Percentiles rank a stretch among this genome's conserved stretches.
Conservation (phyloP, 2,113 vertebrate genomes). For the Eurystomus gularis region DNA sequence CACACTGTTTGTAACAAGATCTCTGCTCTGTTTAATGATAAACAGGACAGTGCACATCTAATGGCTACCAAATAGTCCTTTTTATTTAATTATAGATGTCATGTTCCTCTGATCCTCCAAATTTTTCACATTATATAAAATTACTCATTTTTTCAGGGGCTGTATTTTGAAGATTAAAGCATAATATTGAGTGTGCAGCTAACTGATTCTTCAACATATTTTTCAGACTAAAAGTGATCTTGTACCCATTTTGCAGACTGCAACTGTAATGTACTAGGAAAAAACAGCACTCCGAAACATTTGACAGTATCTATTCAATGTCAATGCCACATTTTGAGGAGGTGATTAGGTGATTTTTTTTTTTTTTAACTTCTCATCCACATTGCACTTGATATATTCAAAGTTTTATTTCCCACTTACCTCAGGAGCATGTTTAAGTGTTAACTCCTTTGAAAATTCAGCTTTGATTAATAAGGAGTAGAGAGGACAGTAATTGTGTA, state of each 20-base stretch:
- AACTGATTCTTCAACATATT: neutral
- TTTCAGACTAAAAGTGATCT: neutral
- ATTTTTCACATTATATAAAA: neutral
- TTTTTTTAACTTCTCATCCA: accelerated
- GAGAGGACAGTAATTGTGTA: neutral
- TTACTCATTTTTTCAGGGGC: neutral
- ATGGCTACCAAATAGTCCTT: slow-evolving; percentile 11
- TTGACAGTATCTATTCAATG: neutral
- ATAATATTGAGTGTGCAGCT: neutral
- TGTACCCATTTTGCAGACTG: neutral
- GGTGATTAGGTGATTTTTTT: neutral
- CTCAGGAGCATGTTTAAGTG: neutral
- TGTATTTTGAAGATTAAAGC: neutral
- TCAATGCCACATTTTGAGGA: neutral
- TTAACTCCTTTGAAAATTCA: neutral
- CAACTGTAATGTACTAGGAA: neutral
- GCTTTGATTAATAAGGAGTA: neutral
- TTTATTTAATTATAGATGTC: slow-evolving; percentile 23
- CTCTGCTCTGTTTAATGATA: slow-evolving; percentile 29
- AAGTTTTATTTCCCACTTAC: neutral
- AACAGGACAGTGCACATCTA: neutral
- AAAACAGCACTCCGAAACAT: neutral
- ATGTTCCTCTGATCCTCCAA: neutral
- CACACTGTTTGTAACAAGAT: slow-evolving; percentile 10
- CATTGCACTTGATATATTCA: neutral